Base-by-base conservation (phyloP, 2,888 invertebrate species). In the Phytoseiulus persimilis region DNA sequence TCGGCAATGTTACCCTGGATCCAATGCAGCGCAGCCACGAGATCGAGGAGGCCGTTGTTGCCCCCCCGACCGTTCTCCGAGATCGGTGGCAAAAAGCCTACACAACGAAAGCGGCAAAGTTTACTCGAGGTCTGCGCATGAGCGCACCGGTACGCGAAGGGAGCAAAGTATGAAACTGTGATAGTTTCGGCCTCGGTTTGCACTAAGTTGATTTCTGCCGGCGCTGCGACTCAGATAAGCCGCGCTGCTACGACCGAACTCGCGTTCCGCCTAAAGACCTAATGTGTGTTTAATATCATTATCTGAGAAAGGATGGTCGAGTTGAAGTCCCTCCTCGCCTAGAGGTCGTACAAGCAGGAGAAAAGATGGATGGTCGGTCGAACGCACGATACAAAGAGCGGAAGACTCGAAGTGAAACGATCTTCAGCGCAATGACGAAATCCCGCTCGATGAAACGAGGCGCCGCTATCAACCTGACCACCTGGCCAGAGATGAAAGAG, bases 11-110 rank as follows among this genome's bases (percentile, higher is more conserved):
- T 98, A 93, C 97, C 97, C 92, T 97, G 96, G 90, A 99, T 95
- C 98, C 98, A 99, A 92, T 98, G 97, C 90, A 99, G 94, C 0
- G 98, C 98, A 0, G 98, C 98, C 92, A 98, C 96, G 93, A 98
- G 97, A 94, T 98, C 99, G 96, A 98, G 97, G 91, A 99, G 94
- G 0, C 98, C 99, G 93, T 98, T 98, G 94, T 99, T 99, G 83
- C 91, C 91, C 83, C 91, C 89, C 33, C 65, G 65, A 28, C 65
- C 65, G 65, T 65, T 65, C 65, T 65, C 65, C 65, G 65, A 65
- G 65, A 87, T n/a, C n/a, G 87, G 87, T n/a, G 87, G 87, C 45
- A 87, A 45, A 33, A 87, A 87, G 33, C 87, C 87, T 87, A 18
- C 33, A 65, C 39, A 39, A 39, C 39, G 65, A 23, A 65, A 28